Evolutionary conservation across 1,140 invertebrate species (phyloP), one percentile per base, ranked within the genome.

Genomic region (Aricia agestis): DNA sequence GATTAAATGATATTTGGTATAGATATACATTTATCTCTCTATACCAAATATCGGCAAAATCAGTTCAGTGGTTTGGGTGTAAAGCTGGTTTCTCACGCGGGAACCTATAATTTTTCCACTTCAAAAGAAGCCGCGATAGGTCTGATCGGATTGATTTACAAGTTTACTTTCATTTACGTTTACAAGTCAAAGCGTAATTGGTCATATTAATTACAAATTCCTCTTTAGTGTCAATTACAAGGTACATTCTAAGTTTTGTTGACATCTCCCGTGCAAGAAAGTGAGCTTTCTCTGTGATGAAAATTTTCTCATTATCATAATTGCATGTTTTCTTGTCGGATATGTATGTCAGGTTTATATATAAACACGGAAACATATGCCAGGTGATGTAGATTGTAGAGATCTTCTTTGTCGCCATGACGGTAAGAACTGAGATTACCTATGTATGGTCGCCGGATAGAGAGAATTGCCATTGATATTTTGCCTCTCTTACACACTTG

Each of bases 221-320:
- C n/a, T n/a, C 15, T 1, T 59, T 59, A 18, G 58, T 59, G 19
- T 59, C 17, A 59, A 6, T 59, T 59, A 19, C 58, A 59, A 19
- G 19, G n/a, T 18, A 59, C 18, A 17, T 17, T 59, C 17, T 19
- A 59, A 18, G 58, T 59, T 59, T 9, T 9, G 11, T 18, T 59
- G 58, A 59, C 58, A 59, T 59, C 58, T 59, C 6, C 52, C 2
- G 10, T 17, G 58, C 58, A 17, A 59, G 58, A 72, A 78, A 72
- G 67, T 76, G 70, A 73, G 75, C 79, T 82, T 82, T 82, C 77
- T 76, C 81, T 76, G 73, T 71, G 74, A 77, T 75, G 78, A 78
- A 76, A 75, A 78, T 81, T 82, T 73, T 74, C 75, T 78, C 73
- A 73, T 77, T 77, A 75, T 76, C 66, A 77, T 80, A 82, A 79